Evolutionary conservation across 2,113 vertebrate genomes (phyloP), one percentile per base, ranked within the genome.

Genomic region (Gambusia holbrooki): DNA sequence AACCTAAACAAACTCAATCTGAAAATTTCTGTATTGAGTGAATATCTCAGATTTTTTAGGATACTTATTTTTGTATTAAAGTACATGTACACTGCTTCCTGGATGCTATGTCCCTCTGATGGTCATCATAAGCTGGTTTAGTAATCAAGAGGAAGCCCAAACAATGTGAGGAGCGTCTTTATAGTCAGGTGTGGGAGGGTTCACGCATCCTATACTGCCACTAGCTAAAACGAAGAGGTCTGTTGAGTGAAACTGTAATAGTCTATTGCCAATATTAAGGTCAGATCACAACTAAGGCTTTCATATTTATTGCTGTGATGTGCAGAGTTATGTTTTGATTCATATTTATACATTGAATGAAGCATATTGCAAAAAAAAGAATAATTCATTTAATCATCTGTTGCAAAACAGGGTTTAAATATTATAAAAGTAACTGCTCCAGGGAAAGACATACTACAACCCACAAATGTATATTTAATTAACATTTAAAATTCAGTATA

Each of bases 101-200:
- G 76, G 83, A 90, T 88, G 85, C 76, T 58, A n/a, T 1, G 35
- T 74, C 79, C 66, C 66, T 58, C 61, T 71, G 77, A 65, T 84
- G 86, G 68, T 82, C 81, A 84, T 90, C 80, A 69, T 70, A 72
- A 86, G 75, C 83, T 75, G 84, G 67, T 79, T 84, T 73, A 84
- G 83, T 79, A 88, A 90, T 92, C 83, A 89, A 69, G 80, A 83
- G 86, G 85, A 86, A 89, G 79, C 80, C 87, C 71, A 85, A 92
- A 92, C 87, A 92, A 88, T 84, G 83, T 64, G 32, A 79, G 77
- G 28, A 76, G 66, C 71, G 67, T 76, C 83, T 86, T 76, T 82
- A 40, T 48, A 77, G 67, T 65, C 81, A 89, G 87, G 86, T 84
- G 76, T 82, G 75, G 69, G 30, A 76, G 72, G 73, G 60, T 66